Evolutionary conservation across 1,140 invertebrate species (phyloP).

Genomic region (Apis laboriosa): DNA sequence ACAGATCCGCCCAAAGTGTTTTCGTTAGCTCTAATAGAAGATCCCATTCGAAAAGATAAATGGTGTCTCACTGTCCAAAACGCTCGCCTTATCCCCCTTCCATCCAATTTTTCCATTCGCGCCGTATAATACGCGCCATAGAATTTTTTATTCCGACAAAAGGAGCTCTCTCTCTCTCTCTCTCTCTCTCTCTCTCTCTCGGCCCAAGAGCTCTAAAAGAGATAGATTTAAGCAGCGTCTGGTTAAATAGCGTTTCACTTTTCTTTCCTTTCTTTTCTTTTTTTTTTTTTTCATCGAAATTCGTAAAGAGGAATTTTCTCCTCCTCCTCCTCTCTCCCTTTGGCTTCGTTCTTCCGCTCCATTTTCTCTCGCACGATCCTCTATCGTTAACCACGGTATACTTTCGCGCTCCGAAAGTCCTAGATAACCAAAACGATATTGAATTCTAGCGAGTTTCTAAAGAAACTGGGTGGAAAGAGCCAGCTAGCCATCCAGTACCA

Average conservation of each 20-base stretch:
- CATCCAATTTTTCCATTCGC: background rate
- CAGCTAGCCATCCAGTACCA: background rate
- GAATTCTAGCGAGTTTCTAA: conserved; percentile 23
- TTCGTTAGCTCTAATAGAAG: conserved; percentile 8
- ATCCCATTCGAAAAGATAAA: conserved; percentile 38
- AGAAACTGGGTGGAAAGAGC: conserved; percentile 7
- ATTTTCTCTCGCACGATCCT: conserved; percentile 7
- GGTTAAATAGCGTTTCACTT: conserved; percentile 10
- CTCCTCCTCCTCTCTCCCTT: background rate
- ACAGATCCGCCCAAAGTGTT: background rate
- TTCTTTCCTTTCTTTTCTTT: background rate
- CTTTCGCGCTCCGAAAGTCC: background rate
- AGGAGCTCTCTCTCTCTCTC: background rate
- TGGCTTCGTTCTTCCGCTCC: background rate
- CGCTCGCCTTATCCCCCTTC: background rate
- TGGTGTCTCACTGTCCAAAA: conserved; percentile 7
- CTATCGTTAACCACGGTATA: conserved; percentile 24
- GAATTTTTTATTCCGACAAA: background rate
- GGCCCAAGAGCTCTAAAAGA: too few species aligned
- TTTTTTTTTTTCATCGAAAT: conserved; percentile 7
- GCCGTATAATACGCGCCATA: background rate
- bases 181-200: background rate
- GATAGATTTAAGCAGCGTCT: background rate
- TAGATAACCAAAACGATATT: conserved; percentile 20
- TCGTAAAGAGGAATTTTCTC: background rate